Percentiles rank a stretch among this genome's conserved stretches.
Conservation (phyloP, 2,113 vertebrate genomes). For the Spilogale gracilis region DNA sequence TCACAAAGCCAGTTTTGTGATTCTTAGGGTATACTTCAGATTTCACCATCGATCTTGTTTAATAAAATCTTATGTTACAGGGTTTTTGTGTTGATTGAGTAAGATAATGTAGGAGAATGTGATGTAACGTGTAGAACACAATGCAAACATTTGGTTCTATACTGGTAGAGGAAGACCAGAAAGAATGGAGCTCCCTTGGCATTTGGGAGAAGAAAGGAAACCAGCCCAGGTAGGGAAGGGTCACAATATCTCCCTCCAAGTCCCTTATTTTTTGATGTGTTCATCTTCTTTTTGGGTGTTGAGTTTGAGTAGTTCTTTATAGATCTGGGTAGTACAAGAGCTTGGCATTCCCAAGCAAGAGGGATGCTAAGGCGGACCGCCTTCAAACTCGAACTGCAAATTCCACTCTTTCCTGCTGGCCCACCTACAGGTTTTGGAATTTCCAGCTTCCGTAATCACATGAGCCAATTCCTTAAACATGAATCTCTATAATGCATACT, state of each 20-base stretch:
- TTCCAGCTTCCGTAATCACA: neutral
- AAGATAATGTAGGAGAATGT: neutral
- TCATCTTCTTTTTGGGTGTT: no score
- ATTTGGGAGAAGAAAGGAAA: neutral
- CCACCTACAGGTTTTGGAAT: neutral
- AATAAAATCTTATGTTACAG: neutral
- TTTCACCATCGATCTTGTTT: neutral
- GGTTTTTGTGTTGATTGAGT: neutral
- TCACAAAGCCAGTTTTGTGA: neutral
- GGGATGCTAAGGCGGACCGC: neutral
- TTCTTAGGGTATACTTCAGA: neutral
- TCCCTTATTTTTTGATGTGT: no score
- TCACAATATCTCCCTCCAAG: no score
- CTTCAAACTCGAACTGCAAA: neutral
- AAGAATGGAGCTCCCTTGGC: neutral
- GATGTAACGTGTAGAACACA: neutral
- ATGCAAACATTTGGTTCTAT: neutral
- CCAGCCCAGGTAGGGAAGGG: neutral
- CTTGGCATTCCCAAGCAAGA: fast-evolving
- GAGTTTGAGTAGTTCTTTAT: no score
- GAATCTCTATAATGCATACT: neutral
- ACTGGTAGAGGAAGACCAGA: neutral
- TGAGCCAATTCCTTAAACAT: neutral
- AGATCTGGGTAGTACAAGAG: neutral
- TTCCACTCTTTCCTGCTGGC: neutral